Conservation (phyloP, 2,113 vertebrate genomes). For the Lasiurus cinereus region DNA sequence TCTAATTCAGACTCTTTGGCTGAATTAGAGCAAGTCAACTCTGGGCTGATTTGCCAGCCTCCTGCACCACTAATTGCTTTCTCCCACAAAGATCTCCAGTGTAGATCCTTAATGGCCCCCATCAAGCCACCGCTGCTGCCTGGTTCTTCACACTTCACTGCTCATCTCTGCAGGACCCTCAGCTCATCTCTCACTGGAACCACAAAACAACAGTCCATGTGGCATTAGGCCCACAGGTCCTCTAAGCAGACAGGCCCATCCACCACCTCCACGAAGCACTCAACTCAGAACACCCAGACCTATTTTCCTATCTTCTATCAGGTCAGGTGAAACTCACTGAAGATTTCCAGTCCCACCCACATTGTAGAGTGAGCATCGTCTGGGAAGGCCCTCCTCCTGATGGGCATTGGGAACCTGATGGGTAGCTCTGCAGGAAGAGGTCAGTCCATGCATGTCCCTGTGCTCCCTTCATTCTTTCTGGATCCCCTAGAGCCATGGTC, state of each 20-base stretch:
- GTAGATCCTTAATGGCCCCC: not conserved
- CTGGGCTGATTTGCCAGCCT: not conserved
- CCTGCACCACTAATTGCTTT: not conserved
- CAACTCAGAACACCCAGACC: not conserved
- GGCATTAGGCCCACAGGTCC: not conserved
- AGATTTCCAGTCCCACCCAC: not conserved
- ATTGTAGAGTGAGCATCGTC: not conserved
- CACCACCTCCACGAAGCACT: not conserved
- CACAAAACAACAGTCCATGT: not conserved
- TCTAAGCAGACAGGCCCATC: not conserved
- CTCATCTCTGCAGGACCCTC: not conserved
- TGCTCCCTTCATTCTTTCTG: not conserved
- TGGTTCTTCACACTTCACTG: not conserved
- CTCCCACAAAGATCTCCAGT: not conserved
- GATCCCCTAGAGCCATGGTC: not conserved
- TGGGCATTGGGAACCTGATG: not conserved
- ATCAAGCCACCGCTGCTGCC: not conserved
- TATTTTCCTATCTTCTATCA: not conserved
- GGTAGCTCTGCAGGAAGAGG: not conserved
- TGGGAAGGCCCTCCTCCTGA: not conserved
- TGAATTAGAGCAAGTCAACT: not conserved
- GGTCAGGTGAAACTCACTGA: not conserved
- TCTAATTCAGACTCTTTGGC: not conserved
- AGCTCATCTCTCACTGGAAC: not conserved
- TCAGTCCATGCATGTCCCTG: rapidly evolving